Base-by-base conservation (phyloP, 2,888 invertebrate genomes). In the Stenchaetothrips biformis region DNA sequence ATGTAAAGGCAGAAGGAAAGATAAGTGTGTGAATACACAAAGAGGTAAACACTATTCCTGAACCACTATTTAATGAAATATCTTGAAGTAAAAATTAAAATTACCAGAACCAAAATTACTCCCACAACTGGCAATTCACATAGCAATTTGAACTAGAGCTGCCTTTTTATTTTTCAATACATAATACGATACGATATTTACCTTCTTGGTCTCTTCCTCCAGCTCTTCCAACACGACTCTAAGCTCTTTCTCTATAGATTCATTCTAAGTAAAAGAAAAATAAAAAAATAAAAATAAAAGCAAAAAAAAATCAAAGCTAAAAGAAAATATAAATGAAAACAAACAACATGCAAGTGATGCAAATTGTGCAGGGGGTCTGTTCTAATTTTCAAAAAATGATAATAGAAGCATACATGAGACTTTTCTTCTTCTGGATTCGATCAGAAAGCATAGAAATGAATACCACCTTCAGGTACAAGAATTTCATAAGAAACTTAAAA, bases 331-430 rank as follows among this genome's bases (percentile, higher is more conserved):
- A 67, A 67, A 67, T 67, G 21, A 83, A 79, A 82, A 81, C 79
- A 74, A 81, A 78, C 78, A 47, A 81, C 81, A 81, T 81, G 80
- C 79, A 82, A 82, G 79, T 18, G 8, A 53, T 53, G 53, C 53
- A 53, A n/a, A n/a, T n/a, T n/a, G 53, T 53, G 53, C 53, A n/a
- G n/a, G 13, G 18, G 53, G 53, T 53, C 53, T 53, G 53, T 53
- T 53, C 8, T 2, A 53, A 53, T 53, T 18, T 49, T 49, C 2
- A 53, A 53, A 53, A 6, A 53, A 53, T 53, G 53, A 53, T 18
- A 53, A 53, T 18, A 2, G 8, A 53, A 53, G 4, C 2, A 16
- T 53, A 53, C 53, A 53, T 53, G 18, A 49, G 11, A n/a, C n/a
- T n/a, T n/a, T n/a, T n/a, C n/a, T n/a, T n/a, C n/a, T n/a, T n/a